phyloP scores from a whole-genome alignment of 2,113 vertebrate species.

The Petromus typicus region DNA sequence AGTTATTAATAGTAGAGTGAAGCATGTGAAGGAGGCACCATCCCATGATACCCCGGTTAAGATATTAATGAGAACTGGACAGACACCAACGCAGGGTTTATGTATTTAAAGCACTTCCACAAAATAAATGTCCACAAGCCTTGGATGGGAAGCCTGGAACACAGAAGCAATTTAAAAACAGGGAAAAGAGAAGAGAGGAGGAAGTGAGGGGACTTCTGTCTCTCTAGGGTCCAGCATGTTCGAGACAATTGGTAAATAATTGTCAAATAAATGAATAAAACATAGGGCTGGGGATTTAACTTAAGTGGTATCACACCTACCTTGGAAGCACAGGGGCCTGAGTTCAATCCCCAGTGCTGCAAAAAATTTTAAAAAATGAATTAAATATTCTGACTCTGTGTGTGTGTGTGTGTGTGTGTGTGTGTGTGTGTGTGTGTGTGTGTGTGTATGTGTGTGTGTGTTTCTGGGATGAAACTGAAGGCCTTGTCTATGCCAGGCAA shows the following conservation, averaged over 20 bases:
- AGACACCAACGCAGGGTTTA: background rate
- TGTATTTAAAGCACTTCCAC: background rate
- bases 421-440: background rate
- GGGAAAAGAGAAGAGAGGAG: rapidly evolving
- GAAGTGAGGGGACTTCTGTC: background rate
- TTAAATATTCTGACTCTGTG: background rate
- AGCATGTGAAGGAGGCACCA: background rate
- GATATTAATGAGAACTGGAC: background rate
- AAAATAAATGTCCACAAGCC: background rate
- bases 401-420: too few species aligned
- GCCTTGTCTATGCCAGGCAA: background rate
- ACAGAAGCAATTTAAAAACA: background rate
- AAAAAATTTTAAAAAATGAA: too few species aligned
- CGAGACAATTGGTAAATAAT: background rate
- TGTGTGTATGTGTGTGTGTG: too few species aligned
- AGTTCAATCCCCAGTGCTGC: too few species aligned
- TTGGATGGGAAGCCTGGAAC: background rate
- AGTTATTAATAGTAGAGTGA: background rate
- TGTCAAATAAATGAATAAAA: background rate
- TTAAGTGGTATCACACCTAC: too few species aligned
- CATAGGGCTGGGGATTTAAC: too few species aligned
- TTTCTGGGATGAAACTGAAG: background rate
- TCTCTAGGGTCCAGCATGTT: background rate
- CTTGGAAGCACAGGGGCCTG: too few species aligned
- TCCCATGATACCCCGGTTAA: background rate